Conservation (phyloP, 2,113 vertebrate genomes). For the Mohoua ochrocephala region DNA sequence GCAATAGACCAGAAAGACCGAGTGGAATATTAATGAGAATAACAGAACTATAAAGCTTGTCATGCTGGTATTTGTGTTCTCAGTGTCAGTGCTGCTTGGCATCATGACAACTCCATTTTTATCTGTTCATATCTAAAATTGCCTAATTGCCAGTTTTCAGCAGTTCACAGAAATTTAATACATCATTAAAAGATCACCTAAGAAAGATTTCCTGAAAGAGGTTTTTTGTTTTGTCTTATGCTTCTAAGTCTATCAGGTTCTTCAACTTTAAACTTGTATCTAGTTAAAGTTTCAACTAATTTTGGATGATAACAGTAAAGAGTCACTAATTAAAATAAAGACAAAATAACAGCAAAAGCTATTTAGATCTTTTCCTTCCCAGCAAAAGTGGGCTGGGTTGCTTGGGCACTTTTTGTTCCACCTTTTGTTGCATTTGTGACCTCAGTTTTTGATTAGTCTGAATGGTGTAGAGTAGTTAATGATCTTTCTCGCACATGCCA, state of each 20-base stretch:
- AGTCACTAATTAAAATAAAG: background rate
- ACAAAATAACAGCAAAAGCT: background rate
- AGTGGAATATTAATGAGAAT: background rate
- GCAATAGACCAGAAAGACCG: background rate
- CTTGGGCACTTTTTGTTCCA: background rate
- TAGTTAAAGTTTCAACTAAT: background rate
- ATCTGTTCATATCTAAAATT: background rate
- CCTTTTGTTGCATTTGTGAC: background rate
- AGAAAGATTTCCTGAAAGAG: background rate
- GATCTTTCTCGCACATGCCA: background rate
- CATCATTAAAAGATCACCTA: background rate
- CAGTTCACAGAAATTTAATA: background rate
- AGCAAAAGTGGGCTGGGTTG: background rate
- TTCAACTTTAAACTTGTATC: background rate
- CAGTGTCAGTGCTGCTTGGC: background rate
- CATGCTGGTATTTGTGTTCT: background rate
- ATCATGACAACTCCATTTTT: background rate
- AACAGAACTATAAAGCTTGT: background rate
- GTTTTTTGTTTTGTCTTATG: rapidly evolving
- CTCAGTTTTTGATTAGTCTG: background rate
- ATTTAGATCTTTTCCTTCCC: no score
- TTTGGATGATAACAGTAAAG: background rate
- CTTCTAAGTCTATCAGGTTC: background rate
- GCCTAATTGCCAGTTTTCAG: background rate
- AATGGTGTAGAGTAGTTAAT: background rate